phyloP scores from a whole-genome alignment of 2,888 invertebrate genomes.

The Pseudanteris insignis region DNA sequence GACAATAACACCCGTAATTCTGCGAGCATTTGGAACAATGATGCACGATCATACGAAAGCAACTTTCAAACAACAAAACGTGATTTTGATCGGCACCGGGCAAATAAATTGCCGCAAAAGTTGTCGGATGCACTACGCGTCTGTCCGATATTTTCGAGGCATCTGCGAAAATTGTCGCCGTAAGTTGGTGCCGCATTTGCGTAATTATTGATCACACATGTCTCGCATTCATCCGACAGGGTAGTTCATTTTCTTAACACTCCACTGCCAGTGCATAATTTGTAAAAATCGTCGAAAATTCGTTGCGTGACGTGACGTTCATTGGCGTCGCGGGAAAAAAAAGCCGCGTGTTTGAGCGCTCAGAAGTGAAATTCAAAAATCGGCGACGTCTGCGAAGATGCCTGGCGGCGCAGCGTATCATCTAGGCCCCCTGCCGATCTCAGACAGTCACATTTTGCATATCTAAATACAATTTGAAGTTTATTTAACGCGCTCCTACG shows the following conservation, averaged over 20 bases:
- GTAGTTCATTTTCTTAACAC: conserved; percentile 23
- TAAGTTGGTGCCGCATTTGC: conserved; percentile 24
- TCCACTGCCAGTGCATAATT: conserved; percentile 1
- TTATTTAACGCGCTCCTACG: conserved; percentile 34
- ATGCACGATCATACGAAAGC: too few species aligned
- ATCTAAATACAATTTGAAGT: conserved; percentile 39
- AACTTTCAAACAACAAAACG: too few species aligned
- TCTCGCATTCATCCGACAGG: conserved; percentile 9
- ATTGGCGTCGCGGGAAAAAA: background rate
- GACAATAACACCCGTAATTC: too few species aligned
- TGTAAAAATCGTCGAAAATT: conserved; percentile 6
- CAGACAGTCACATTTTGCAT: conserved; percentile 29
- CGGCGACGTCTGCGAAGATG: background rate
- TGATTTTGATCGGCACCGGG: too few species aligned
- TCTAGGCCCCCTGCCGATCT: background rate
- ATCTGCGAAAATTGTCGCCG: too few species aligned
- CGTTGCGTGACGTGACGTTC: background rate
- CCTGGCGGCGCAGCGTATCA: background rate
- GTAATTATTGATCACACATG: conserved; percentile 31
- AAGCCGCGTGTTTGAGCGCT: too few species aligned
- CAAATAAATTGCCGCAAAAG: too few species aligned
- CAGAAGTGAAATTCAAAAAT: too few species aligned
- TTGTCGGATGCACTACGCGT: too few species aligned
- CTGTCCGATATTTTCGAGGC: too few species aligned
- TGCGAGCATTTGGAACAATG: too few species aligned